Conservation (phyloP, 1,140 invertebrate species). For the Mycetomoellerius zeteki region DNA sequence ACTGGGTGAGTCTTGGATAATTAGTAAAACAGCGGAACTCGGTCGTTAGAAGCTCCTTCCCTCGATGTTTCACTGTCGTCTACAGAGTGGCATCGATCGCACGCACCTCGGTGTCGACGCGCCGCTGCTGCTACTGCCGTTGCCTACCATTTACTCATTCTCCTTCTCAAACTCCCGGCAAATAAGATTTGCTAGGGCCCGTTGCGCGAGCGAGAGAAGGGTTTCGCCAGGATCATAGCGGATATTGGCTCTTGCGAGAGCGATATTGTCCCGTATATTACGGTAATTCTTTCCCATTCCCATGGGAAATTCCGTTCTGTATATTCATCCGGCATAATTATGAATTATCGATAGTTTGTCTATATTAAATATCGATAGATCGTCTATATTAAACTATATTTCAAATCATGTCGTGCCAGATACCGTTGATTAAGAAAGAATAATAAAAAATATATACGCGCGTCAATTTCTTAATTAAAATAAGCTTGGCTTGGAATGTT, state of each 20-base stretch:
- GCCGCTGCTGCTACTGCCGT: neutral
- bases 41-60: slow-evolving; percentile 77
- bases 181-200: slow-evolving; percentile 38
- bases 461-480: neutral
- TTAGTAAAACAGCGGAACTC: slow-evolving; percentile 82
- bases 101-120: slow-evolving; percentile 27
- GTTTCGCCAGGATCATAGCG: slow-evolving; percentile 16
- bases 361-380: neutral
- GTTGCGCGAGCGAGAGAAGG: neutral
- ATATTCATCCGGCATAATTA: neutral
- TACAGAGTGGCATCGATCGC: slow-evolving; percentile 67
- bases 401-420: neutral
- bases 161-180: slow-evolving; percentile 14
- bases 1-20: slow-evolving; percentile 76
- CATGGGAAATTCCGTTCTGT: neutral
- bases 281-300: slow-evolving; percentile 20
- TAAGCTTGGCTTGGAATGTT: neutral
- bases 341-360: neutral
- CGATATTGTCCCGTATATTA: neutral
- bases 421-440: neutral
- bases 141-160: slow-evolving; percentile 11
- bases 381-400: neutral
- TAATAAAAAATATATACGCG: neutral
- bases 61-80: slow-evolving; percentile 70
- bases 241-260: slow-evolving; percentile 17